These are phyloP conservation scores for Ichneumoninae sp. DNA, from an alignment of 2,888 invertebrate genomes.

Conservation along the genomic window DNA sequence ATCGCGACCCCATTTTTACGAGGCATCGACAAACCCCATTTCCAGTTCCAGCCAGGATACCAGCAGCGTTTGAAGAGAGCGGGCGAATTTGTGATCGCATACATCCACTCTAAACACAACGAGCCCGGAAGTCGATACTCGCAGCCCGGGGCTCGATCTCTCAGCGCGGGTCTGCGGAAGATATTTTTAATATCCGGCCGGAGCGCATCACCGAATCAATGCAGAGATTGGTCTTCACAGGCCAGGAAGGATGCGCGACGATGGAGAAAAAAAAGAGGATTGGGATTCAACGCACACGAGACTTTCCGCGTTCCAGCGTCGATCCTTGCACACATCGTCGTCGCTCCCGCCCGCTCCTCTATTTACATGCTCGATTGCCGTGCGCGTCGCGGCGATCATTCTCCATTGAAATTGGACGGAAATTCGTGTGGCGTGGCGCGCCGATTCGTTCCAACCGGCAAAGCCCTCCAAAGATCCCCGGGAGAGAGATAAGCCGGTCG, in stretches of 20 bases:
- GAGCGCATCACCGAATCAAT: slow-evolving; percentile 14
- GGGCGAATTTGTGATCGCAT: slow-evolving; percentile 18
- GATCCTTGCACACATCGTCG: not conserved
- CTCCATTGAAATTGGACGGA: slow-evolving; percentile 72
- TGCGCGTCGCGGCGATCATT: slow-evolving; percentile 51
- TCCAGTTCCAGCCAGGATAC: not conserved
- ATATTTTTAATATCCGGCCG: slow-evolving; percentile 81
- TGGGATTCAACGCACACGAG: not conserved
- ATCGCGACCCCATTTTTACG: not conserved
- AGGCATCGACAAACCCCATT: not conserved
- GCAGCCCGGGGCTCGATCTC: too few species aligned
- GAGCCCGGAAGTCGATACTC: slow-evolving; percentile 74
- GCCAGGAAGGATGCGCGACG: not conserved
- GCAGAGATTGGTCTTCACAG: not conserved
- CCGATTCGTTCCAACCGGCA: slow-evolving; percentile 8
- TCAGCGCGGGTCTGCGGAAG: slow-evolving; percentile 66
- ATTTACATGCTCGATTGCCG: not conserved
- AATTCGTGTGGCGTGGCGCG: slow-evolving; percentile 55
- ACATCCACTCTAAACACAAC: slow-evolving; percentile 50
- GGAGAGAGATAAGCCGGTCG: not conserved
- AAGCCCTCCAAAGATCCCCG: not conserved
- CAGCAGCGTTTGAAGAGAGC: not conserved
- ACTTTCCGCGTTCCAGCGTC: not conserved
- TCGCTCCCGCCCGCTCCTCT: not conserved
- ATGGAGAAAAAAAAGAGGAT: slow-evolving; percentile 14